These are phyloP conservation scores for Folsomia manolachei DNA, from an alignment of 2,888 invertebrate genomes.

Conservation along the genomic window DNA sequence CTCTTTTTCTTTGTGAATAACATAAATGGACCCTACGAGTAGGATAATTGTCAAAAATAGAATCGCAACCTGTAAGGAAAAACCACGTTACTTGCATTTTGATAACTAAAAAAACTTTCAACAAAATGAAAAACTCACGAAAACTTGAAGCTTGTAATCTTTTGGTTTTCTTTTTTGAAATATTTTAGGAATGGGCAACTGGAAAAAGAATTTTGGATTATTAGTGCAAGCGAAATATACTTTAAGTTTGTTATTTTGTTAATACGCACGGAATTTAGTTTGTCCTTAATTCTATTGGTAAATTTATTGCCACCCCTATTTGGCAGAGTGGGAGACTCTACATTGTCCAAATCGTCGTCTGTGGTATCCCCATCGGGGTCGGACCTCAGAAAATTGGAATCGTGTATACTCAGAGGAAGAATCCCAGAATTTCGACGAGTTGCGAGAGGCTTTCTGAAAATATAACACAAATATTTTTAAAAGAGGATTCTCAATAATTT, in stretches of 20 bases:
- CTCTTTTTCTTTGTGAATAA: slow-evolving; percentile 78
- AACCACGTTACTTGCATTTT: slow-evolving; percentile 78
- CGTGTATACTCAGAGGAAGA: slow-evolving; percentile 31
- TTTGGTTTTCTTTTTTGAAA: slow-evolving; percentile 67
- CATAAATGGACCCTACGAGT: slow-evolving; percentile 78
- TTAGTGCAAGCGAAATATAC: not conserved
- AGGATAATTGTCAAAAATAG: slow-evolving; percentile 77
- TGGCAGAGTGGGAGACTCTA: slow-evolving; percentile 19
- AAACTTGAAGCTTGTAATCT: slow-evolving; percentile 66
- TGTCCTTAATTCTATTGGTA: slow-evolving; percentile 31
- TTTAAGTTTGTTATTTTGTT: not conserved
- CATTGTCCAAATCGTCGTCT: slow-evolving; percentile 26
- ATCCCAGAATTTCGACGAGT: slow-evolving; percentile 36
- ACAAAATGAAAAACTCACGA: too few species aligned
- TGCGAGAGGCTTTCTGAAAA: slow-evolving; percentile 29
- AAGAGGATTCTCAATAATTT: too few species aligned
- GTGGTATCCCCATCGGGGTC: slow-evolving; percentile 13
- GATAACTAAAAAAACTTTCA: too few species aligned
- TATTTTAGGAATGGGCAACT: slow-evolving; percentile 72
- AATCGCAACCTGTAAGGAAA: too few species aligned
- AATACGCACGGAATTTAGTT: slow-evolving; percentile 27
- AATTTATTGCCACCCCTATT: slow-evolving; percentile 29
- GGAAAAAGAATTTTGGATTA: too few species aligned
- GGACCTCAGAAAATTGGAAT: slow-evolving; percentile 37
- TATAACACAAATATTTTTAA: too few species aligned